phyloP scores from a whole-genome alignment of 2,888 invertebrate genomes.

The Nemotelus nigrinus region DNA sequence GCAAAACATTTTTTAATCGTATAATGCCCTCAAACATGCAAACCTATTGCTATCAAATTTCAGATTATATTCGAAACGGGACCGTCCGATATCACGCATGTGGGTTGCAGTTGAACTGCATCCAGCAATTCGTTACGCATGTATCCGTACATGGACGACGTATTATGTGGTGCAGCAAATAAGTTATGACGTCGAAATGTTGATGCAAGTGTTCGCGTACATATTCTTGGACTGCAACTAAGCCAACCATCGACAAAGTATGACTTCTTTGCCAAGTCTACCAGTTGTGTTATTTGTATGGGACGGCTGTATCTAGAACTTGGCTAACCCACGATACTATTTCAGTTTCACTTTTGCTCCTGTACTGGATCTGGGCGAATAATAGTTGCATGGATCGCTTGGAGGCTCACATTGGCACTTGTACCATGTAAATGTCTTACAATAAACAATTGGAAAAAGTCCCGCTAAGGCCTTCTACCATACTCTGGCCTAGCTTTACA shows the following conservation, averaged over 20 bases:
- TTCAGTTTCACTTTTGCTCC: slow-evolving; percentile 25
- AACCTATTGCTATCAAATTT: slow-evolving; percentile 13
- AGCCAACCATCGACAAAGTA: no score
- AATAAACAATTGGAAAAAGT: slow-evolving; percentile 16
- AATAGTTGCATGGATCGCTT: background rate
- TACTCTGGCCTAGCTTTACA: no score
- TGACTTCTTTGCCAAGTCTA: no score
- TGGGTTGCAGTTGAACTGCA: slow-evolving; percentile 28
- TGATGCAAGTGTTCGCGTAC: background rate
- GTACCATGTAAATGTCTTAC: background rate
- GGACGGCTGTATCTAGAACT: slow-evolving; percentile 11
- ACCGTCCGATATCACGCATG: background rate
- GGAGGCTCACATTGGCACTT: background rate
- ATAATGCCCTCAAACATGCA: slow-evolving; percentile 11
- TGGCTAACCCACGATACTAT: slow-evolving; percentile 7
- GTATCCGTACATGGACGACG: no score
- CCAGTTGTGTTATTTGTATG: background rate
- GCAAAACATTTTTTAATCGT: slow-evolving; percentile 17
- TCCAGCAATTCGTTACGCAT: background rate
- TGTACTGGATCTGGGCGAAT: background rate
- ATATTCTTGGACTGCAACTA: background rate
- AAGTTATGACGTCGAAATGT: background rate
- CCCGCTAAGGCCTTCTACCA: background rate
- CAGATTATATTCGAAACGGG: slow-evolving; percentile 10
- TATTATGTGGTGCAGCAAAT: no score